phyloP scores from a whole-genome alignment of 2,888 invertebrate genomes.

The Drosophila pegasa region DNA sequence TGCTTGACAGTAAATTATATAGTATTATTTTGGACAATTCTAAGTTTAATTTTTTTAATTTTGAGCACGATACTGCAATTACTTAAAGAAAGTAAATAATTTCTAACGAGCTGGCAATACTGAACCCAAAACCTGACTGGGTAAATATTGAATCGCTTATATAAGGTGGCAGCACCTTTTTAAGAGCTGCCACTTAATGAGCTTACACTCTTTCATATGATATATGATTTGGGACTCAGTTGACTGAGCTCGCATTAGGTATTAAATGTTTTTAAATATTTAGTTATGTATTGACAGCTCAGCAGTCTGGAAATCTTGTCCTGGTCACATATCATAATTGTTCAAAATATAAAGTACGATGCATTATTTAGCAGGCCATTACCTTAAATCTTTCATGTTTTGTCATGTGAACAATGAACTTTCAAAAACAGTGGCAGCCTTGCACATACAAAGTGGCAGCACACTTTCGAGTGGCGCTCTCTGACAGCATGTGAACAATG shows the following conservation, averaged over 20 bases:
- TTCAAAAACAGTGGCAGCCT: slow-evolving; percentile 6
- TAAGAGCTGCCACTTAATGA: neutral
- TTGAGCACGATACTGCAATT: slow-evolving; percentile 2
- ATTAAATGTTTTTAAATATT: neutral
- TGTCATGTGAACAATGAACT: neutral
- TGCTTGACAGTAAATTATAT: slow-evolving; percentile 1
- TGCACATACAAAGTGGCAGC: slow-evolving; percentile 4
- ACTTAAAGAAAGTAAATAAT: neutral
- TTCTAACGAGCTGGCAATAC: neutral
- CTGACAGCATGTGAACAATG: neutral
- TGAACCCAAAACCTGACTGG: neutral
- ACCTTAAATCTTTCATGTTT: neutral
- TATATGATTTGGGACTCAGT: too few relatives aligned
- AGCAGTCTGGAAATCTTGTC: neutral
- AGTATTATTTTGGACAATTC: neutral
- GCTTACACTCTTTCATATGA: neutral
- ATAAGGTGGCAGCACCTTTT: neutral
- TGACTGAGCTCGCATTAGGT: too few relatives aligned
- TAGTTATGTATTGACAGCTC: too few relatives aligned
- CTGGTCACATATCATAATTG: neutral
- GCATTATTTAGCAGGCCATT: neutral
- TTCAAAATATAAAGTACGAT: neutral
- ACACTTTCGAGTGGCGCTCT: neutral
- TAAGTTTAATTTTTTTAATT: too few relatives aligned
- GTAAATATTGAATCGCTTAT: too few relatives aligned